Evolutionary conservation across 2,113 vertebrate species (phyloP), one percentile per base, ranked within the genome.

Genomic region (Cyanoliseus patagonus): DNA sequence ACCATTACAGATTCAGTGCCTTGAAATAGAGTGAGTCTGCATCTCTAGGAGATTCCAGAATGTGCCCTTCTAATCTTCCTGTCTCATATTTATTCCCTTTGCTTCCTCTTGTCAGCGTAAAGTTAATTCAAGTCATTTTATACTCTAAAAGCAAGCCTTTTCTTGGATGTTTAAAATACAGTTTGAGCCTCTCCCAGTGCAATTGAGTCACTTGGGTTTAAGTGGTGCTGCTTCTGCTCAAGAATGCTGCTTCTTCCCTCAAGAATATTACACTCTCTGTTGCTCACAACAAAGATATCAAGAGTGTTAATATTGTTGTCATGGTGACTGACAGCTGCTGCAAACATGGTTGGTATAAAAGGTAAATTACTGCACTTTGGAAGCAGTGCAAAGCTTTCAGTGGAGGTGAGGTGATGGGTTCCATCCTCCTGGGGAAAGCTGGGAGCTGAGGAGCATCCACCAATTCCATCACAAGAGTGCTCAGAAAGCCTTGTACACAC

Each of bases 241-340:
- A 42, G 94, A 74, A 83, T 47, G 89, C 91, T 83, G 80, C 59
- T n/a, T 22, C 86, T 85, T 81, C 85, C 91, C 73, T 62, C 51
- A n/a, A 53, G 92, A 81, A 95, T 57, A 88, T 91, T 62, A 39
- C 66, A 74, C 51, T 76, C 76, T 57, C 86, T 79, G 68, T 30
- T 64, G 79, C 94, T 92, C 80, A 77, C 86, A 94, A 92, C 90
- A 93, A 85, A 93, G 74, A 76, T 76, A 86, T 66, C 81, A 57
- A 6, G 35, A 80, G 86, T 39, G 90, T 83, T 95, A 95, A 94
- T 96, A 80, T 73, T 95, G 94, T 75, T 94, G 96, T 89, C n/a
- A 61, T 47, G 47, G 90, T 97, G 97, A 97, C 90, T 97, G 97
- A 83, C 95, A 90, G 96, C 96, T 92, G 92, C 97, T 94, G 93